A percentile compares a stretch with the other conserved stretches of the same genome.
These are phyloP conservation scores for Drosophila serrata DNA, from an alignment of 1,140 invertebrate genomes.

Conservation along the genomic window DNA sequence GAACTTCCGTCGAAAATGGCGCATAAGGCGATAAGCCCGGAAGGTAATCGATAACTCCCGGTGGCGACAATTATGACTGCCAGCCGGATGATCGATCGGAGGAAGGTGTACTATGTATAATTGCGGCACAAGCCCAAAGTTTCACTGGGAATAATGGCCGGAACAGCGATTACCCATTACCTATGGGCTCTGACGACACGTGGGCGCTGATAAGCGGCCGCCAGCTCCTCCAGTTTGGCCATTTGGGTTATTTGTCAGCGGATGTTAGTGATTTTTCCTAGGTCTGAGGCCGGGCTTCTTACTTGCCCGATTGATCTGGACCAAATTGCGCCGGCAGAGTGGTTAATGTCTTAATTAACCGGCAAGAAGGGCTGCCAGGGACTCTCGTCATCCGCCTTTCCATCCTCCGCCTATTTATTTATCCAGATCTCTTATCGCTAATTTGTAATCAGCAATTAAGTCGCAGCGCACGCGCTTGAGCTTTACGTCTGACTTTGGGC, in stretches of 20 bases:
- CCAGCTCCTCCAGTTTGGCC: slow-evolving; percentile 24
- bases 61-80: slow-evolving; percentile 44
- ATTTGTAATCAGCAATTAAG: slow-evolving; percentile 85
- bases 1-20: slow-evolving; percentile 56
- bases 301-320: slow-evolving; percentile 12
- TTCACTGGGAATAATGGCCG: slow-evolving; percentile 66
- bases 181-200: slow-evolving; percentile 58
- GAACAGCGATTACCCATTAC: slow-evolving; percentile 66
- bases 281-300: slow-evolving; percentile 25
- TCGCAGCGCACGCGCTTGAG: slow-evolving; percentile 65
- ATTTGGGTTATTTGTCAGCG: slow-evolving; percentile 40
- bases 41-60: slow-evolving; percentile 53
- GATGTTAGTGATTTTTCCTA: slow-evolving; percentile 75
- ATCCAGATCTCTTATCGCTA: slow-evolving; percentile 64
- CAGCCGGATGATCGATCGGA: slow-evolving; percentile 42
- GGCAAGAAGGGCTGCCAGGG: slow-evolving; percentile 36
- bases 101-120: slow-evolving; percentile 60
- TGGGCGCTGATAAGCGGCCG: slow-evolving; percentile 72
- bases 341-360: slow-evolving; percentile 85
- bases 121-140: slow-evolving; percentile 64
- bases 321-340: slow-evolving; percentile 43
- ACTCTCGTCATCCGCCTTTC: neutral
- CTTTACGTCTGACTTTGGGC: slow-evolving; percentile 23
- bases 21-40: slow-evolving; percentile 25
- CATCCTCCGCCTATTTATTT: slow-evolving; percentile 25